Base-by-base conservation (phyloP, 2,113 vertebrate species). In the Sporophila hypoxantha region DNA sequence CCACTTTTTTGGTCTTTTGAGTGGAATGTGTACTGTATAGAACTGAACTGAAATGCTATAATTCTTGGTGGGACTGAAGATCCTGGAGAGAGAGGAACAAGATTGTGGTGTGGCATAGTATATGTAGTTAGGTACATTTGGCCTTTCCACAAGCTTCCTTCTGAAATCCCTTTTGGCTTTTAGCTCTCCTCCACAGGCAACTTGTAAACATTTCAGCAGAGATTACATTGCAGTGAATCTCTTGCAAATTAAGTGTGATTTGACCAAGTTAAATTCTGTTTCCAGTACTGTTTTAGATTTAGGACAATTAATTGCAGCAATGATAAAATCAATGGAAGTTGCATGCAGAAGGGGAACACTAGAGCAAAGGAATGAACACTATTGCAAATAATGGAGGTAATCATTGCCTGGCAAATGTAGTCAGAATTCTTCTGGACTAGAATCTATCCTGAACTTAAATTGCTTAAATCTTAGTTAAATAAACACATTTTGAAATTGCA, bases 141-240 rank as follows among this genome's bases (percentile, higher is more conserved):
- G 27, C 53, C 27, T 42, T 86, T 47, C 64, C 27, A 30, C 42
- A 37, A 22, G 9, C 18, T 46, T 47, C 26, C 44, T 79, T 50
- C 75, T 59, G 71, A 82, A 56, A 66, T 52, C 16, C 12, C 49
- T 56, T 46, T 76, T 69, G 37, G 39, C 56, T 89, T 82, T 88
- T 44, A 64, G 57, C 49, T 89, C 76, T 91, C 30, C 13, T 61
- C 37, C 68, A 65, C 27, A 52, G 34, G 39, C 70, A 76, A 36
- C 56, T 85, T 82, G 59, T 88, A 79, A 90, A 82, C 59, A 62
- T 82, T 84, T 90, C 64, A 83, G 59, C 59, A 76, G 62, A 91
- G 61, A 81, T 68, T 88, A 60, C 36, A 34, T 37, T 90, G 61
- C 55, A 53, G 50, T 61, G 88, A 75, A 73, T 78, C 23, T 90